phyloP scores from a whole-genome alignment of 2,113 vertebrate genomes.

The Hydrolagus affinis region DNA sequence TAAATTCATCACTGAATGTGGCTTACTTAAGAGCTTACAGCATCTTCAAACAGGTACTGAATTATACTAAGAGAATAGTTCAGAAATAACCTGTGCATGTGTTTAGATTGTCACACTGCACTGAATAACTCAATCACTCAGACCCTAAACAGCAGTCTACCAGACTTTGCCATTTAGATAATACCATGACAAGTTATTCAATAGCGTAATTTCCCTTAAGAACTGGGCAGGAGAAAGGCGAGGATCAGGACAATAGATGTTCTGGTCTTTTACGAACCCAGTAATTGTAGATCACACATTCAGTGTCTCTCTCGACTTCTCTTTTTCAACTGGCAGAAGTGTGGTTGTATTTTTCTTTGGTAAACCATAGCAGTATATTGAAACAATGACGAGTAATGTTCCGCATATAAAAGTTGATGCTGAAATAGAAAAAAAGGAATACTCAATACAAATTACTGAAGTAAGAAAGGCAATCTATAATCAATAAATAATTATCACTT shows the following conservation, averaged over 20 bases:
- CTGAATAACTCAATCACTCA: background rate
- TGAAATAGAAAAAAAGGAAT: slow-evolving; percentile 47
- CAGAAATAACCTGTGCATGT: background rate
- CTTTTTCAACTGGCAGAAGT: slow-evolving; percentile 47
- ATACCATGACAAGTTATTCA: background rate
- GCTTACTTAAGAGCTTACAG: background rate
- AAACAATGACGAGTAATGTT: slow-evolving; percentile 78
- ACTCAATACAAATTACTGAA: background rate
- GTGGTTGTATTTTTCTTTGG: slow-evolving; percentile 80
- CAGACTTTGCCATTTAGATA: background rate
- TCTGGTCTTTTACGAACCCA: background rate
- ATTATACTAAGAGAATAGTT: background rate
- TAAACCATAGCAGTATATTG: slow-evolving; percentile 90
- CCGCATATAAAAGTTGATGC: slow-evolving; percentile 72
- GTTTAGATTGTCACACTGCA: background rate
- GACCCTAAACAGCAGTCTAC: background rate
- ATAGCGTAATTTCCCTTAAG: background rate
- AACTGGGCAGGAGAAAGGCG: background rate
- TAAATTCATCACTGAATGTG: background rate
- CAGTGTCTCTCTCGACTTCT: slow-evolving; percentile 60
- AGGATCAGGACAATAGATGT: background rate
- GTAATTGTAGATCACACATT: slow-evolving; percentile 53
- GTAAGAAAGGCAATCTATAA: background rate
- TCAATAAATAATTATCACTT: too few species aligned
- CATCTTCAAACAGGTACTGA: background rate